Conservation (phyloP, 2,797 vertebrate genomes). For the Sarcoramphus papa region DNA sequence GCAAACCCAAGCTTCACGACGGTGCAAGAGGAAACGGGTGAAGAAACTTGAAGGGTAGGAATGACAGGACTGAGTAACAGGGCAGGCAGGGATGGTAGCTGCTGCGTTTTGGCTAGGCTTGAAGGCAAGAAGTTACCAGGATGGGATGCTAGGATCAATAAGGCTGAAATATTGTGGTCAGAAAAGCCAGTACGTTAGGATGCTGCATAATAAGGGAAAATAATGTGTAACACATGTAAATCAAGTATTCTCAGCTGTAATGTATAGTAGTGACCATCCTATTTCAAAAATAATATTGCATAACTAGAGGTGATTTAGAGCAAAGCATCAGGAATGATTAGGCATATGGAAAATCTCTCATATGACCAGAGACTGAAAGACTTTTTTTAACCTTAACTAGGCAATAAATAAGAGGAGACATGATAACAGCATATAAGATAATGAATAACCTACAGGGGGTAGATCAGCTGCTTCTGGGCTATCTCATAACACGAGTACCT, state of each 20-base stretch:
- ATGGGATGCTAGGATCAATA: background rate
- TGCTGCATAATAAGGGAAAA: background rate
- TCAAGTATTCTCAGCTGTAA: background rate
- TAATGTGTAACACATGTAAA: background rate
- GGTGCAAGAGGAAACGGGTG: background rate
- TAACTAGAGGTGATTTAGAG: background rate
- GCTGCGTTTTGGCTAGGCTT: background rate
- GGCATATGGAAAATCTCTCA: background rate
- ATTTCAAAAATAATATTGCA: background rate
- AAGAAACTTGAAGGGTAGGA: background rate
- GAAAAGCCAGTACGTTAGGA: background rate
- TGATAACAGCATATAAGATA: background rate
- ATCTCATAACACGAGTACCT: background rate
- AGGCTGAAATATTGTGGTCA: background rate
- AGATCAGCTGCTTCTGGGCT: background rate
- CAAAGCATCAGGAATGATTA: background rate
- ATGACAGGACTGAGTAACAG: too few species aligned
- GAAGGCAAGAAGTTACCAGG: background rate
- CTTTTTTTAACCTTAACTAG: background rate
- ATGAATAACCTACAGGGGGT: background rate
- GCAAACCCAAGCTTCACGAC: fast-evolving
- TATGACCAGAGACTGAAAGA: background rate
- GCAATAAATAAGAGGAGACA: background rate
- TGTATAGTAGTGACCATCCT: background rate
- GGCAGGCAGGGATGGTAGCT: background rate